Evolutionary conservation across 2,888 invertebrate genomes (phyloP), one percentile per base, ranked within the genome.

Genomic region (Therioaphis trifolii): DNA sequence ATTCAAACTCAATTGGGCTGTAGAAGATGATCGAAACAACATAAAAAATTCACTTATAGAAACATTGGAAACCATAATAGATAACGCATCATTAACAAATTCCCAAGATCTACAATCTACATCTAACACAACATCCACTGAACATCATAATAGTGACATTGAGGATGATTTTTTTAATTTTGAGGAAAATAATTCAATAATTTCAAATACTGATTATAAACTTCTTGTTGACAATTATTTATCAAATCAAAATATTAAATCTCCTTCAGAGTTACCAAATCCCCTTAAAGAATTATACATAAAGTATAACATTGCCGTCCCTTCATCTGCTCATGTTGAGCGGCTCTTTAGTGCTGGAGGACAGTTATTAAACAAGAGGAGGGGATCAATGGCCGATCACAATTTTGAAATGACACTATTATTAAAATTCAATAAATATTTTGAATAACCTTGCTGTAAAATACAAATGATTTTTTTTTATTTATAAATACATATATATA

Each of bases 81-180:
- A n/a, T 35, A 29, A 63, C 4, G 1, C 29, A 43, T 9, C 43
- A 63, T 29, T n/a, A 35, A 63, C 11, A 63, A 63, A 29, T 29
- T 63, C 18, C 0, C 18, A 63, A 35, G 4, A 63, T 35, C 0
- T 63, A 18, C 29, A 29, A 15, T 29, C 9, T 2, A 29, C 18
- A 18, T 35, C 63, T n/a, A n/a, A n/a, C n/a, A n/a, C n/a, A n/a
- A n/a, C n/a, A n/a, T n/a, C n/a, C n/a, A n/a, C n/a, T n/a, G n/a
- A n/a, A n/a, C n/a, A n/a, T n/a, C n/a, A n/a, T 18, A 63, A 63
- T 63, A 9, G 29, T 29, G 29, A 35, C 3, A 2, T 11, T n/a
- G 29, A n/a, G 9, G n/a, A 63, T 35, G 35, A 63, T 61, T 63
- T 63, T 35, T 63, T 63, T 35, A 63, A n/a, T 35, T 63, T 35